These are phyloP conservation scores for Erpetoichthys calabaricus DNA, from an alignment of 2,797 vertebrate species.

Conservation along the genomic window DNA sequence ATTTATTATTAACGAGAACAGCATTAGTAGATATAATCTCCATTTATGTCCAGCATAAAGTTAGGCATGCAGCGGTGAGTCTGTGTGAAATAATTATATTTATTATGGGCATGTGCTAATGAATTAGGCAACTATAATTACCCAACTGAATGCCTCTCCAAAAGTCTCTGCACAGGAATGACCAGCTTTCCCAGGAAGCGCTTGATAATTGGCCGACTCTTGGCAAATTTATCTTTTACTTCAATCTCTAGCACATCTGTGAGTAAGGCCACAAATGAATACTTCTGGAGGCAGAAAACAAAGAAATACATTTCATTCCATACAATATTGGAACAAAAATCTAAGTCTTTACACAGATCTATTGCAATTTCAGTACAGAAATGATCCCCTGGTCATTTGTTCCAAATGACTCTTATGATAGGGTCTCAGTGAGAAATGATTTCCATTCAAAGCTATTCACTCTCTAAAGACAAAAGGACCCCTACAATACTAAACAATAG, in stretches of 20 bases:
- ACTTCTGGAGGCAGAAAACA: slow-evolving; percentile 62
- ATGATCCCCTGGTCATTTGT: too few relatives aligned
- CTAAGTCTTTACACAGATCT: too few relatives aligned
- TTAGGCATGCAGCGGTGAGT: not conserved
- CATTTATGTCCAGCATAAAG: not conserved
- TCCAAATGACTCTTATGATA: too few relatives aligned
- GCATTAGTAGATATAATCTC: too few relatives aligned
- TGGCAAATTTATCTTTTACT: slow-evolving; percentile 97
- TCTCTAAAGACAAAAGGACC: too few relatives aligned
- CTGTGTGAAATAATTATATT: not conserved
- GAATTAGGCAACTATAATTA: slow-evolving; percentile 27
- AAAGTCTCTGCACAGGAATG: slow-evolving; percentile 82
- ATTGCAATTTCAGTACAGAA: too few relatives aligned
- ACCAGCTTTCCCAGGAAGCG: slow-evolving; percentile 92
- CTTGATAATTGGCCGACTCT: slow-evolving; percentile 95
- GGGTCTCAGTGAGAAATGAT: too few relatives aligned
- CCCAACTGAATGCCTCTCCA: slow-evolving; percentile 84
- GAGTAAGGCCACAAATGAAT: slow-evolving; percentile 89
- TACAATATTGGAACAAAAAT: too few relatives aligned
- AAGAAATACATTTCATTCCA: not conserved
- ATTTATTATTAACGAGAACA: too few relatives aligned
- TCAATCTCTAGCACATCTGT: slow-evolving; percentile 97
- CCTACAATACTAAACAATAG: too few relatives aligned
- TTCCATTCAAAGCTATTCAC: too few relatives aligned
- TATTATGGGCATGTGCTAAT: not conserved